Evolutionary conservation across 2,113 vertebrate species (phyloP), one percentile per base, ranked within the genome.

Genomic region (Chionis minor): DNA sequence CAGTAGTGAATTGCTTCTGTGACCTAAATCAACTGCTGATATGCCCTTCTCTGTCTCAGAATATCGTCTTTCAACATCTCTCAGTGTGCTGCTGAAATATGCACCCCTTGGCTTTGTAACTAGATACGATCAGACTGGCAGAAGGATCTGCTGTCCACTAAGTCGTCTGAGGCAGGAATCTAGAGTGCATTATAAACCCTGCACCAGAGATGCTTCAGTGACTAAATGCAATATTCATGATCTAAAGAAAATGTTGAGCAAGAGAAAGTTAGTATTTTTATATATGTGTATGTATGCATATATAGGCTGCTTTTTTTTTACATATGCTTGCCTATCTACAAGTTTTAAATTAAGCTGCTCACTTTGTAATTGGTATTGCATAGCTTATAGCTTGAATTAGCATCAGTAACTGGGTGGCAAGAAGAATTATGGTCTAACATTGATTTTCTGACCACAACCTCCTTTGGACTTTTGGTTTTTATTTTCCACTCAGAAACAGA

Each of bases 1-100:
- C 1, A 0, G 28, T 80, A 87, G 70, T 26, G 70, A 94, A 92
- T 92, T 94, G 70, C 66, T 82, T 85, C 70, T 80, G 59, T 87
- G 91, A 95, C 92, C 88, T 81, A 79, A 94, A 94, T 94, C 81
- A 97, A 95, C 38, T 49, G 70, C 33, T 87, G 70, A 96, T 95
- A 95, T n/a, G 77, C 58, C 81, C 70, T 95, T 89, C 92, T 79
- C 88, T 94, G 78, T 65, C 86, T 91, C 81, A 69, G 70, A 82
- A 33, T 96, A 97, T 97, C 94, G 55, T 87, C 95, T 97, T 96
- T 85, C 97, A 85, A 21, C 86, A 89, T 84, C 86, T 91, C 73
- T n/a, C 67, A 88, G 61, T 4, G 3, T 91, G 66, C 92, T 91
- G 45, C 81, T 96, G 94, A 92, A 97, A 97, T 91, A 81, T 27